These are phyloP conservation scores for Rotaria magnacalcarata DNA, from an alignment of 2,888 invertebrate genomes.

Conservation along the genomic window DNA sequence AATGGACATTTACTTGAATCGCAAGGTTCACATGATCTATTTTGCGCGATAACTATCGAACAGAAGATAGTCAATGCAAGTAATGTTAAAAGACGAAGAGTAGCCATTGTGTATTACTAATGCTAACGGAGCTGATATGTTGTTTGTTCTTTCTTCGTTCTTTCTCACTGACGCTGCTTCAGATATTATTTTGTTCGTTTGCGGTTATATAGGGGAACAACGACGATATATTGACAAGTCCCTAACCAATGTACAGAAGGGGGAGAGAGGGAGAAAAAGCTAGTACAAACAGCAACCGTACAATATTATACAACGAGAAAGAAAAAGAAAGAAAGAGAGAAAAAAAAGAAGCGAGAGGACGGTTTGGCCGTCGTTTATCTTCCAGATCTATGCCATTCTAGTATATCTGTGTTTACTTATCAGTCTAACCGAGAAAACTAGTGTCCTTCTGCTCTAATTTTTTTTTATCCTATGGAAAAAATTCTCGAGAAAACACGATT, in stretches of 20 bases:
- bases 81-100: neutral
- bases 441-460: neutral
- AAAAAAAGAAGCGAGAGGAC: too few species aligned
- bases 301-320: neutral
- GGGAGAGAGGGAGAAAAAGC: neutral
- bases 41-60: neutral
- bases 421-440: neutral
- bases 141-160: constrained; percentile 22
- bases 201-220: neutral
- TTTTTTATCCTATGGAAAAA: constrained; percentile 1
- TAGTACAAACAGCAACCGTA: neutral
- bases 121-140: neutral
- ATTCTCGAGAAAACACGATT: neutral
- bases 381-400: constrained; percentile 2
- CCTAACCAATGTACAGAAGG: neutral
- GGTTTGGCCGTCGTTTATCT: neutral
- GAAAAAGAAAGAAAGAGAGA: neutral
- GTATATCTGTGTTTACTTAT: constrained; percentile 10
- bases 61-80: neutral
- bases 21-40: neutral
- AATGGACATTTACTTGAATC: constrained; percentile 25
- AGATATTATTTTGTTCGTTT: constrained; percentile 11
- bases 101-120: neutral
- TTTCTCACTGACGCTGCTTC: neutral
- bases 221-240: constrained; percentile 27